Conservation (phyloP, 2,113 vertebrate genomes). For the rat (Rattus norvegicus) region DNA sequence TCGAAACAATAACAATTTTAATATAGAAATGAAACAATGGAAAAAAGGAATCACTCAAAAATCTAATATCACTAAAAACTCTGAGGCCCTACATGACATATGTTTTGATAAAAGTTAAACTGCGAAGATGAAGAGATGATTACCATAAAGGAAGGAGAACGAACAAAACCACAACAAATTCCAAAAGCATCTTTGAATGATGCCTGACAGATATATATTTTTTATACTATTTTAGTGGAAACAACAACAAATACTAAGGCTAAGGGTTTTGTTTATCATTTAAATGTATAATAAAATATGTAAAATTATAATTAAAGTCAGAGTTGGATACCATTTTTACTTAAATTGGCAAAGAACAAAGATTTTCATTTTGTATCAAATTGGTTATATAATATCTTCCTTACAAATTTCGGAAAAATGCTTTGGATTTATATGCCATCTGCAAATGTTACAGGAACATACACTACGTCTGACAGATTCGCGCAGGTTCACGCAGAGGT, state of each 20-base stretch:
- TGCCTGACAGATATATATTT: not conserved
- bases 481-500: not conserved
- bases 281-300: not conserved
- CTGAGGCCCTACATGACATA: not conserved
- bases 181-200: not conserved
- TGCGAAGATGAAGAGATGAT: not conserved
- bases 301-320: slow-evolving; percentile 5
- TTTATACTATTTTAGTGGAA: not conserved
- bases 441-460: not conserved
- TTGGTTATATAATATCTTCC: not conserved
- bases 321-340: not conserved
- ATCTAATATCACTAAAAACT: not conserved
- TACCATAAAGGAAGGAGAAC: not conserved
- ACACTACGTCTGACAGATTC: not conserved
- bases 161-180: not conserved
- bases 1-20: no score
- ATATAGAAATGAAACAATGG: not conserved
- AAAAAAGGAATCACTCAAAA: not conserved
- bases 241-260: not conserved
- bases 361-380: not conserved
- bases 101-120: not conserved
- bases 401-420: not conserved
- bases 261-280: not conserved
- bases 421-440: not conserved
- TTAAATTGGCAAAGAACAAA: not conserved